Conservation (phyloP, 2,888 invertebrate species). For the Cremastinae sp. region DNA sequence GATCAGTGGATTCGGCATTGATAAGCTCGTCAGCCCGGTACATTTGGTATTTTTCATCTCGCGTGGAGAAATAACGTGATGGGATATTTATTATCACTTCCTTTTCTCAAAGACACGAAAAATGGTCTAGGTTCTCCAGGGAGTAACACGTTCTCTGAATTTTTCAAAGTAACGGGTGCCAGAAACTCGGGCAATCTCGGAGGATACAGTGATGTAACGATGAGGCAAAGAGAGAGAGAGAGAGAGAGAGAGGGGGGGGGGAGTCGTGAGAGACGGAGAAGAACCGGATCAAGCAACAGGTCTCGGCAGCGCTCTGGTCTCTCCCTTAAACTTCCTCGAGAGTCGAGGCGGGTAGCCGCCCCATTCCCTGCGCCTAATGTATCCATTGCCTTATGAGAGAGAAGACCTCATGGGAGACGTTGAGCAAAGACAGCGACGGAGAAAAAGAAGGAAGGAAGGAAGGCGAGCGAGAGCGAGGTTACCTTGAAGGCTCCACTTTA, state of each 20-base stretch:
- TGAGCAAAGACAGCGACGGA: conserved; percentile 3
- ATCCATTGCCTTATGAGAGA: conserved; percentile 29
- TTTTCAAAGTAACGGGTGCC: not conserved
- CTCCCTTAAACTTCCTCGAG: conserved; percentile 35
- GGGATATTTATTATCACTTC: too few relatives aligned
- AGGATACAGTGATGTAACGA: conserved; percentile 1
- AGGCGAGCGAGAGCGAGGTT: conserved; percentile 18
- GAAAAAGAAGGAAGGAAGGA: conserved; percentile 51
- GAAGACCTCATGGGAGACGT: conserved; percentile 3
- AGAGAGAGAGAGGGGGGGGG: conserved; percentile 12
- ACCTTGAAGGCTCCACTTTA: conserved; percentile 25
- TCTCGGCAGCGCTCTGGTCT: conserved; percentile 34
- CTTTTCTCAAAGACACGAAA: too few relatives aligned
- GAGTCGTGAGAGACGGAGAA: conserved; percentile 43
- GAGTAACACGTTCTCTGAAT: too few relatives aligned
- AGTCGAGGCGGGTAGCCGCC: conserved; percentile 3
- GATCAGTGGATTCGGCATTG: conserved; percentile 26
- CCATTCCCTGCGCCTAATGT: not conserved
- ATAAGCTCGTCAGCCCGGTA: too few relatives aligned
- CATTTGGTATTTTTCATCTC: too few relatives aligned
- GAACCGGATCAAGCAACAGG: conserved; percentile 54
- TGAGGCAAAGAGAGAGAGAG: not conserved
- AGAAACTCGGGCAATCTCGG: not conserved
- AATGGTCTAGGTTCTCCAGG: too few relatives aligned
- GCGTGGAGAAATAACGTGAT: too few relatives aligned